A percentile compares a stretch with the other conserved stretches of the same genome.
phyloP scores from a whole-genome alignment of 2,888 invertebrate genomes.

The Leptogaster cylindrica region DNA sequence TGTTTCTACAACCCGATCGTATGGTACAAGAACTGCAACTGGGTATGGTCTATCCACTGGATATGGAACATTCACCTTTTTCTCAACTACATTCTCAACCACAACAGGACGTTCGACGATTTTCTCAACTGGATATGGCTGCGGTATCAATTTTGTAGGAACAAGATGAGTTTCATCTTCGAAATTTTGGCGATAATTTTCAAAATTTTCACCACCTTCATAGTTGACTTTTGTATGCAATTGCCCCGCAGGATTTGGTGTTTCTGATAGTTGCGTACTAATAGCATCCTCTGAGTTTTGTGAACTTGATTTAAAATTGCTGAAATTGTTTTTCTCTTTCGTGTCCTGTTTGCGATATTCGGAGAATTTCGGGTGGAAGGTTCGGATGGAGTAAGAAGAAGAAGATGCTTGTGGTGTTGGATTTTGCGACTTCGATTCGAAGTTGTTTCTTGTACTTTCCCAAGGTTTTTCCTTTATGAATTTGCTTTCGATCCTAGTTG shows the following conservation, averaged over 20 bases:
- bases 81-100: conserved; percentile 60
- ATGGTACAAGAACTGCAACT: conserved; percentile 66
- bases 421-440: conserved; percentile 54
- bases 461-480: conserved; percentile 21
- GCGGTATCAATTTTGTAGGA: conserved; percentile 55
- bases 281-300: neutral
- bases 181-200: neutral
- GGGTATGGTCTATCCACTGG: conserved; percentile 63
- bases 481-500: conserved; percentile 16
- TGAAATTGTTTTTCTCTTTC: neutral
- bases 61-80: conserved; percentile 61
- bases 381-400: neutral
- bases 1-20: conserved; percentile 67
- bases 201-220: neutral
- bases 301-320: no score
- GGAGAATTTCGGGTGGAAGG: no score
- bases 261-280: no score
- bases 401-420: conserved; percentile 9
- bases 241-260: neutral
- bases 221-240: conserved; percentile 8
- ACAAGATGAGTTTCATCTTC: neutral
- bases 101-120: conserved; percentile 68
- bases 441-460: no score
- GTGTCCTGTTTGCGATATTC: neutral
- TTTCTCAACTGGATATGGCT: conserved; percentile 63